Conservation (phyloP, 2,888 invertebrate species). For the Margaritifera margaritifera region DNA sequence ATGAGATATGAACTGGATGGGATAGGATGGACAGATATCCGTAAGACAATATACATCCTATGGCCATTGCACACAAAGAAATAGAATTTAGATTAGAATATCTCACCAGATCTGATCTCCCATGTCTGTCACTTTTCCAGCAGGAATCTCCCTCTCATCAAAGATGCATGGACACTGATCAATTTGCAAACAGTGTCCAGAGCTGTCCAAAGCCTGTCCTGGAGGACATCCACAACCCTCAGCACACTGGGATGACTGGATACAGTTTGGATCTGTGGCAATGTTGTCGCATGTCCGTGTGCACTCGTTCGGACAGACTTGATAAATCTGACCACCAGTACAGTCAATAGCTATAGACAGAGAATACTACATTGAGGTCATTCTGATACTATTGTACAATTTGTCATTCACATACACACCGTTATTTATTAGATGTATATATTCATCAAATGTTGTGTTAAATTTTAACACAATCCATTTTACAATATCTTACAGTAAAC, state of each 20-base stretch:
- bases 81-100: no score
- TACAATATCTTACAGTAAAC: no score
- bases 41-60: no score
- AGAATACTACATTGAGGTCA: not conserved
- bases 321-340: constrained; percentile 81
- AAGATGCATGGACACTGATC: constrained; percentile 60
- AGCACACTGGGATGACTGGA: constrained; percentile 78
- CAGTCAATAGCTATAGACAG: constrained; percentile 80
- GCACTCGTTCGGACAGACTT: constrained; percentile 77
- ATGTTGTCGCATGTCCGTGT: constrained; percentile 83
- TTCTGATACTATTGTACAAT: not conserved
- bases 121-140: constrained; percentile 85
- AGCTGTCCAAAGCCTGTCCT: constrained; percentile 84
- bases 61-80: no score
- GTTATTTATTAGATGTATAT: not conserved
- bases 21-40: no score
- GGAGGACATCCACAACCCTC: constrained; percentile 92
- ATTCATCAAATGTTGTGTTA: not conserved
- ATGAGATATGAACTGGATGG: no score
- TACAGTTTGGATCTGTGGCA: constrained; percentile 62
- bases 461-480: no score
- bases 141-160: constrained; percentile 78
- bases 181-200: constrained; percentile 65
- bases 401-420: not conserved
- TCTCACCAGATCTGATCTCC: constrained; percentile 83